Evolutionary conservation across 1,140 invertebrate genomes (phyloP), one percentile per base, ranked within the genome.

Genomic region (Neotoxoptera formosana): DNA sequence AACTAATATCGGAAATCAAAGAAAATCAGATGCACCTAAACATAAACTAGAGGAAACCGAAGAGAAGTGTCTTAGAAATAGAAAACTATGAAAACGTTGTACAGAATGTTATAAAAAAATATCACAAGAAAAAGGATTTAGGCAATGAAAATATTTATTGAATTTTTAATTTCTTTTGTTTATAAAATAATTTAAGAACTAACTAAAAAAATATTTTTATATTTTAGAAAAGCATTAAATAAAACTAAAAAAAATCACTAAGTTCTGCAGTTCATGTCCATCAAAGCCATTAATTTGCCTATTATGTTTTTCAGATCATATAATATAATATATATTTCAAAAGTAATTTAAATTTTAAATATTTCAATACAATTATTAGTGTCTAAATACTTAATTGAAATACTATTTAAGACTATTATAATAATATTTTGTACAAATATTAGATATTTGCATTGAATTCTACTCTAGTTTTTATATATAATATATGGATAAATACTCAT

Each of bases 51-150:
- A 90, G 30, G 41, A 17, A 67, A 90, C 89, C 0, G 56, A 41
- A 90, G 56, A 90, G 7, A 45, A 90, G 41, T 90, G 56, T 30
- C 25, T 21, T 2, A 90, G 89, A 36, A 90, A 90, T 45, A 67
- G 56, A 45, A 90, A 90, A 90, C 41, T 90, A 30, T 30, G 56
- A 90, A 90, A 45, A 90, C 20, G 89, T 20, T 90, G 56, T 2
- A 17, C 89, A 6, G 41, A n/a, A 45, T 90, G 89, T 47, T 90
- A 90, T n/a, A 90, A 67, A 17, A 90, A 41, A 90, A 67, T 90
- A 45, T 41, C 36, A 45, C 21, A 67, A 23, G 56, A 67, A 90
- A 60, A 45, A 30, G 89, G 36, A 60, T 90, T 34, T 34, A 90
- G 41, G 89, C 67, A 90, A 60, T 89, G 0, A 25, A 6, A 53